Base-by-base conservation (phyloP, 1,140 invertebrate genomes). In the Ooceraea biroi region DNA sequence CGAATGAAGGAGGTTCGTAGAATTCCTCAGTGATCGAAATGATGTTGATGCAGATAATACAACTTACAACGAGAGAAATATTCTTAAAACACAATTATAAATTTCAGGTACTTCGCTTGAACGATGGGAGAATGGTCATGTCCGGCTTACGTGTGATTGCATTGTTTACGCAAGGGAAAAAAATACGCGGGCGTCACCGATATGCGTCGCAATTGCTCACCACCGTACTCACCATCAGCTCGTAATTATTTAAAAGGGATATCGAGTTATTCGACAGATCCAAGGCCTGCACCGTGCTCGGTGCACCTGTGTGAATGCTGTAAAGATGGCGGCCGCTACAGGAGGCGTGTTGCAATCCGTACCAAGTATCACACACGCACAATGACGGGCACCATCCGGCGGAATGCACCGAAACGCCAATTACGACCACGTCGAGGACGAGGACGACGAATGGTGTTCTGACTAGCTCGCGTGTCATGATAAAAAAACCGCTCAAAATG, bases 201-300 rank as follows among this genome's bases (percentile, higher is more conserved):
- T 36, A 36, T 61, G 48, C 19, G 57, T 52, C 48, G 48, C 78
- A 50, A 63, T 65, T 7, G 7, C 17, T 30, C 11, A 12, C 25
- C 48, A 12, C 19, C 52, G 73, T 61, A 90, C 88, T 88, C 84
- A 93, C 93, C 78, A 87, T 83, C 0, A 94, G 63, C 55, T 93
- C 92, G 27, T 88, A 83, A 69, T 91, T 85, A 25, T 57, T 82
- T n/a, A 94, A 66, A 25, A 82, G 61, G 14, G 89, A 85, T 83
- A 94, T 91, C 11, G 91, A 91, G 66, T 94, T 94, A 82, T 93
- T 91, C 61, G 90, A 93, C 12, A 94, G 82, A 76, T 94, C 93
- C 50, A 94, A 85, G 2, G 91, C 92, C 60, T 92, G 90, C 7
- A 94, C 88, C n/a, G 72, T 73, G 61, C 73, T 80, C 27, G 92